Evolutionary conservation across 2,888 invertebrate species (phyloP).

Genomic region (Amblyteles armatorius): DNA sequence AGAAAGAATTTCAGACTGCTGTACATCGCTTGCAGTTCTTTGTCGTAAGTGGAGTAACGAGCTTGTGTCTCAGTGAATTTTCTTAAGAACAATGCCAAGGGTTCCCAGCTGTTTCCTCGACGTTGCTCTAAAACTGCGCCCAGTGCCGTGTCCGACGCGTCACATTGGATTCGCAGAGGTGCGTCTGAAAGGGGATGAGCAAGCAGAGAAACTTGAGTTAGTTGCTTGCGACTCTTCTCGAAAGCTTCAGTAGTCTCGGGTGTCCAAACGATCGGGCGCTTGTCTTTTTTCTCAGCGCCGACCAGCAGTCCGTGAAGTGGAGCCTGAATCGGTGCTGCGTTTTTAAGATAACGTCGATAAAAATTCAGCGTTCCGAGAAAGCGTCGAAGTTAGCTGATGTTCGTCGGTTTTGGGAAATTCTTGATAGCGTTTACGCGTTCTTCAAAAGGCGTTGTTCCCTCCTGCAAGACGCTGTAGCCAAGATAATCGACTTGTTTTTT

Average conservation of each 20-base stretch:
- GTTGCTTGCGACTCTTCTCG: not conserved
- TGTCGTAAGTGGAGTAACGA: slow-evolving; percentile 70
- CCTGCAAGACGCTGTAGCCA: not conserved
- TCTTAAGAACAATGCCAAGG: slow-evolving; percentile 35
- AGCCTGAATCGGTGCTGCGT: slow-evolving; percentile 33
- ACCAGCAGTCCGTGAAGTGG: slow-evolving; percentile 10
- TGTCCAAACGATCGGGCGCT: slow-evolving; percentile 35
- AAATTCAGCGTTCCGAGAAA: slow-evolving; percentile 51
- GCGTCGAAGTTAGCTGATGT: slow-evolving; percentile 36
- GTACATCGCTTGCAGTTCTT: slow-evolving; percentile 53
- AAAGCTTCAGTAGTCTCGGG: slow-evolving; percentile 50
- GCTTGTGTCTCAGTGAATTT: slow-evolving; percentile 59
- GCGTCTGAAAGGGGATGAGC: slow-evolving; percentile 22
- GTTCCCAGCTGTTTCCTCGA: slow-evolving; percentile 6
- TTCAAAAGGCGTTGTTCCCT: slow-evolving; percentile 30
- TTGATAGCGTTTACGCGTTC: slow-evolving; percentile 19
- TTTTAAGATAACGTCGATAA: slow-evolving; percentile 43
- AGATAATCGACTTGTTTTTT: slow-evolving; percentile 23
- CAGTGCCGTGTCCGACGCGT: slow-evolving; percentile 43
- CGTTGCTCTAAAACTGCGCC: slow-evolving; percentile 46
- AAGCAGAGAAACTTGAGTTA: slow-evolving; percentile 24
- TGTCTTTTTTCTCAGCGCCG: slow-evolving; percentile 51
- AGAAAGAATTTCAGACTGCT: slow-evolving; percentile 37
- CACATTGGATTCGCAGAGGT: not conserved
- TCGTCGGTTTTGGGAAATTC: slow-evolving; percentile 17